Evolutionary conservation across 2,797 vertebrate species (phyloP).

Genomic region (Mormyrus proboscirostris): DNA sequence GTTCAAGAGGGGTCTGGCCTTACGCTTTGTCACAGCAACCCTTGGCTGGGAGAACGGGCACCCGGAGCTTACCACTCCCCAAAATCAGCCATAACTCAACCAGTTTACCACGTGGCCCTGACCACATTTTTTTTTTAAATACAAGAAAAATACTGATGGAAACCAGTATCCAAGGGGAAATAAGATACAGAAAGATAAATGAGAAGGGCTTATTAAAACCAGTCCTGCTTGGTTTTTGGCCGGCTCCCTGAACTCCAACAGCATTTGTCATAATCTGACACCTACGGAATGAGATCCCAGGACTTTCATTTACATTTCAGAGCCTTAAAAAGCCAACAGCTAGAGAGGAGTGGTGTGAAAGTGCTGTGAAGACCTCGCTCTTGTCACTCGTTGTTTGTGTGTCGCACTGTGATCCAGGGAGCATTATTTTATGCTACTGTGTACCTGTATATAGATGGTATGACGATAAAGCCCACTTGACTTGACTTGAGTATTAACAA

Average conservation of each 20-base stretch:
- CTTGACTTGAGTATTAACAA: not conserved
- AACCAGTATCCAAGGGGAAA: slow-evolving; percentile 7
- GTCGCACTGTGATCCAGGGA: not conserved
- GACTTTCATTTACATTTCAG: not conserved
- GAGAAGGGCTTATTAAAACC: not conserved
- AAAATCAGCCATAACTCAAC: not conserved
- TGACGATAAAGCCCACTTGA: not conserved
- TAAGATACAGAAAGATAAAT: slow-evolving; percentile 1
- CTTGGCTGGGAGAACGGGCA: not conserved
- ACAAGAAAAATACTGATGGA: not conserved
- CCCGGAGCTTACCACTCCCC: not conserved
- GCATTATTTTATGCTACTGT: not conserved
- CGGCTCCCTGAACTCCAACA: not conserved
- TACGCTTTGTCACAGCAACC: not conserved
- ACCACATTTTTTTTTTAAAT: not conserved
- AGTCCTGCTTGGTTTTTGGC: not conserved
- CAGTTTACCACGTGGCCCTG: not conserved
- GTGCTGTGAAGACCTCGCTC: not conserved
- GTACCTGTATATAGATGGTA: not conserved
- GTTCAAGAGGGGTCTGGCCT: not conserved
- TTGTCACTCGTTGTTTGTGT: not conserved
- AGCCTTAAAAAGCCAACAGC: not conserved
- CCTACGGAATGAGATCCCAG: not conserved
- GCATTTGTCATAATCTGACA: not conserved
- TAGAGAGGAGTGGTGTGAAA: not conserved